These are phyloP conservation scores for Oreohelix idahoensis DNA, from an alignment of 1,140 invertebrate species.

Conservation along the genomic window DNA sequence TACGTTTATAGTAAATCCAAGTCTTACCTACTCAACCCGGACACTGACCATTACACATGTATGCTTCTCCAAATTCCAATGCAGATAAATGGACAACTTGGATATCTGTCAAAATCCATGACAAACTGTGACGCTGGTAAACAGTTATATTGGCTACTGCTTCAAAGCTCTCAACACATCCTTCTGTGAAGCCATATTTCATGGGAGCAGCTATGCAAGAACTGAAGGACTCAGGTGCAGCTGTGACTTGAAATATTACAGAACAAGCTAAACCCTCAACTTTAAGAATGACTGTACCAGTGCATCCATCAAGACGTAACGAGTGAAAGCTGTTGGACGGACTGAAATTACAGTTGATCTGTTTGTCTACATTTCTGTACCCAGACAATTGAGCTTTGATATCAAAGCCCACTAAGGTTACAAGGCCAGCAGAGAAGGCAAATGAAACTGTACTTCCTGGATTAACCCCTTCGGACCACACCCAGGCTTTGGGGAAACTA, in stretches of 20 bases:
- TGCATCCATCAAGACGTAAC: constrained; percentile 50
- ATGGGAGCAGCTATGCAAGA: constrained; percentile 57
- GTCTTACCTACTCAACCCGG: background rate
- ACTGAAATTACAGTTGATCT: constrained; percentile 49
- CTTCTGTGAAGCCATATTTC: constrained; percentile 49
- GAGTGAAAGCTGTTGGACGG: constrained; percentile 51
- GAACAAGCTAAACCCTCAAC: constrained; percentile 38
- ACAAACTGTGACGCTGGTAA: constrained; percentile 35
- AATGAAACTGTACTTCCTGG: constrained; percentile 42
- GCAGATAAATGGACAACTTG: constrained; percentile 46
- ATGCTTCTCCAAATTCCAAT: constrained; percentile 60
- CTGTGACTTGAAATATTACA: constrained; percentile 40
- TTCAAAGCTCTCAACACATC: constrained; percentile 57
- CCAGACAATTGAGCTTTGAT: constrained; percentile 54
- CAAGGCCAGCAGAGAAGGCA: constrained; percentile 54
- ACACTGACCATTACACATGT: constrained; percentile 51
- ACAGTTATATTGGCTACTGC: constrained; percentile 47
- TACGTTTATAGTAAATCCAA: too few relatives aligned
- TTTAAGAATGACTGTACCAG: constrained; percentile 48
- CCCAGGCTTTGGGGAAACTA: constrained; percentile 59
- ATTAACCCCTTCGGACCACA: constrained; percentile 57
- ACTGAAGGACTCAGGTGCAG: constrained; percentile 45
- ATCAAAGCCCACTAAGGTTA: constrained; percentile 43
- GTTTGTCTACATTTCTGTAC: constrained; percentile 53
- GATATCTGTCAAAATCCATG: constrained; percentile 43